Conservation (phyloP, 37 sponge, comb jelly and placozoan species). For the Chondrilla cf. caribensis region DNA sequence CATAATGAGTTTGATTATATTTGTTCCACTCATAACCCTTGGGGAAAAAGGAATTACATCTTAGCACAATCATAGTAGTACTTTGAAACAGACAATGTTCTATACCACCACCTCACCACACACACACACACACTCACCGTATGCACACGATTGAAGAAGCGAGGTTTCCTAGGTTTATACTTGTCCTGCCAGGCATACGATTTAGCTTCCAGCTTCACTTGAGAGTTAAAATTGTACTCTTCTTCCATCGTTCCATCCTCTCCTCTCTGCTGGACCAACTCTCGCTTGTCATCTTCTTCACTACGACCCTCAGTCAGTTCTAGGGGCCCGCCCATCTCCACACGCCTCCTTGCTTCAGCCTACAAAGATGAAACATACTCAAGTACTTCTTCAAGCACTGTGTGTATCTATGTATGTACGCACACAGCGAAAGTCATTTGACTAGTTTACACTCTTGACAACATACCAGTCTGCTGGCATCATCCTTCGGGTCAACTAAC, state of each 20-base stretch:
- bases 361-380: not conserved
- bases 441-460: not conserved
- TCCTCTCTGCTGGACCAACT: slow-evolving; percentile 24
- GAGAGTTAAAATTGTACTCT: slow-evolving; percentile 87
- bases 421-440: not conserved
- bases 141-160: slow-evolving; percentile 98
- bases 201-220: slow-evolving; percentile 55
- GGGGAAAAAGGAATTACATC: not conserved
- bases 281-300: not conserved
- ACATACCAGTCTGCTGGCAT: not conserved
- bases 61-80: too few species aligned
- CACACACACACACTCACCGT: slow-evolving; percentile 66
- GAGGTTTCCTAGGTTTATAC: slow-evolving; percentile 94
- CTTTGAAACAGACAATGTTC: not conserved
- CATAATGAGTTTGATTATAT: slow-evolving; percentile 99
- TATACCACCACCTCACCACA: not conserved
- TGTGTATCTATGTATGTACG: not conserved
- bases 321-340: slow-evolving; percentile 31
- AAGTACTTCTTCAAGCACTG: not conserved
- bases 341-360: slow-evolving; percentile 31
- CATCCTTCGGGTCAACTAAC: slow-evolving; percentile 15
- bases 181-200: slow-evolving; percentile 91
- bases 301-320: slow-evolving; percentile 36
- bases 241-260: slow-evolving; percentile 72
- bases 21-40: slow-evolving; percentile 99